A percentile compares a stretch with the other conserved stretches of the same genome.
Conservation (phyloP, 1,140 invertebrate species). For the Panagrolaimus sp. region DNA sequence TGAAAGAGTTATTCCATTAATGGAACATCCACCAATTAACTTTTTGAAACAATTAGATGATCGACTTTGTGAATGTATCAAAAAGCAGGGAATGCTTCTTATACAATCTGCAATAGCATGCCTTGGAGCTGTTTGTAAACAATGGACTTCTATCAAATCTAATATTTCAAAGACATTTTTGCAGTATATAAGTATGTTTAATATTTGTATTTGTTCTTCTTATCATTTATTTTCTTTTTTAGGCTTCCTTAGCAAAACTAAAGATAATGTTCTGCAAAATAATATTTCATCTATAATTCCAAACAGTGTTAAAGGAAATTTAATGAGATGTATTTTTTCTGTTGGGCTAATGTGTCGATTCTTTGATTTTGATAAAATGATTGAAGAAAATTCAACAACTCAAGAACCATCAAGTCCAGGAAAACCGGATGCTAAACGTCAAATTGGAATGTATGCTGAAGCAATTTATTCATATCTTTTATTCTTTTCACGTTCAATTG, state of each 20-base stretch:
- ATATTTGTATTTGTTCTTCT: too few relatives aligned
- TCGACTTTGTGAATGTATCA: conserved; percentile 85
- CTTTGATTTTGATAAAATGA: conserved; percentile 78
- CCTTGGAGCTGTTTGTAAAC: conserved; percentile 23
- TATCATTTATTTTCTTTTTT: too few relatives aligned
- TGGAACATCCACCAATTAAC: conserved; percentile 93
- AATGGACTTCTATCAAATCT: conserved; percentile 67
- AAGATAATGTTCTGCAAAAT: too few relatives aligned
- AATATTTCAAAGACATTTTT: conserved; percentile 36
- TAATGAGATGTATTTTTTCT: conserved; percentile 69
- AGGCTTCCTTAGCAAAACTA: neutral
- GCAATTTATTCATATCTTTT: conserved; percentile 22
- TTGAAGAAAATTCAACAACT: neutral
- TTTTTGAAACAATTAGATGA: conserved; percentile 91
- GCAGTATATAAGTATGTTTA: conserved; percentile 15
- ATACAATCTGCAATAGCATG: conserved; percentile 35
- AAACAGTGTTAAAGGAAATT: too few relatives aligned
- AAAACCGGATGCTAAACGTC: neutral
- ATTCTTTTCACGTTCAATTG: conserved; percentile 29
- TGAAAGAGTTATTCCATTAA: conserved; percentile 89
- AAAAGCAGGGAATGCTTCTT: conserved; percentile 81
- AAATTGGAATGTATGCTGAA: conserved; percentile 17
- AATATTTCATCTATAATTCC: too few relatives aligned
- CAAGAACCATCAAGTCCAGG: neutral
- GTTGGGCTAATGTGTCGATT: conserved; percentile 87